Evolutionary conservation across 2,888 invertebrate genomes (phyloP), one percentile per base, ranked within the genome.

Genomic region (Agrochola lychnidis): DNA sequence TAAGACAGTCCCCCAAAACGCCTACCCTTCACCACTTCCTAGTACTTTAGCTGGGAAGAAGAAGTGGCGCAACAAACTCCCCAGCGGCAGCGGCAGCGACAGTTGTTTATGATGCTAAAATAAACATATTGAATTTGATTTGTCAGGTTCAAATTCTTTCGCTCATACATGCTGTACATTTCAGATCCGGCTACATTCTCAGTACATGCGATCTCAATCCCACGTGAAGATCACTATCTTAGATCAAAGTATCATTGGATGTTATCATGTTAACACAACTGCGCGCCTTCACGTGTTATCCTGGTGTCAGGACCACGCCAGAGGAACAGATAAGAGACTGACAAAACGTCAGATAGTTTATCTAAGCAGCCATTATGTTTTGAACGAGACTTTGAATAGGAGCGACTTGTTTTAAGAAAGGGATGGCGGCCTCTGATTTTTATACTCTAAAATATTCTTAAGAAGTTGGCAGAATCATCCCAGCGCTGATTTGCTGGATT

Each of bases 341-440:
- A 81, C 82, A 84, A 73, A 82, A 83, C 62, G 81, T 83, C 85
- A 76, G 87, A 87, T 83, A 86, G 12, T 30, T 51, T 84, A 83
- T 84, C 81, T 73, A 30, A 22, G 19, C 42, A 25, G 22, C 45
- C 30, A 68, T 59, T 51, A 5, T 45, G 45, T 63, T 61, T 76
- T 57, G 16, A 19, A 51, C 30, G 22, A 30, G 14, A 9, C 42
- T n/a, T 4, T 12, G 56, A n/a, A 16, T 30, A 14, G 19, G 73
- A 16, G 57, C 14, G 42, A 53, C 1, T 30, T 40, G 14, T 30
- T 56, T 30, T 63, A 22, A 30, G 14, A 48, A 48, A 62, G 16
- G 1, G 19, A 51, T 51, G 40, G 3, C 1, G 19, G 1, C 5
- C 4, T 36, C 36, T 36, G 36, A 0, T 36, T 3, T 36, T 36